Evolutionary conservation across 2,888 invertebrate species (phyloP).

Genomic region (Drosophila mettleri): DNA sequence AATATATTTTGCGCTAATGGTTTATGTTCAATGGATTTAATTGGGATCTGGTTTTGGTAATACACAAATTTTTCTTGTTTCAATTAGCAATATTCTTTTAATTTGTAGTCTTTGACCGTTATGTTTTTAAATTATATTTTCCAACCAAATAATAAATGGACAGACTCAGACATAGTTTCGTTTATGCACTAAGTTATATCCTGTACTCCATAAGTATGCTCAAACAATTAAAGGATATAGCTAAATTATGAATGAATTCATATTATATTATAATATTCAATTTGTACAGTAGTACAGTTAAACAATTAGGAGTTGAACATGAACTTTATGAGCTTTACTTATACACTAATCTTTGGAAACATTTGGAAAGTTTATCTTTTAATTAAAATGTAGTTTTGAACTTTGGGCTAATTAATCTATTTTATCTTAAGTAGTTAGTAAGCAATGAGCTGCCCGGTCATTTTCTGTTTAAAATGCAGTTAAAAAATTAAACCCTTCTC

Average conservation of each 20-base stretch:
- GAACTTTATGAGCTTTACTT: too few species aligned
- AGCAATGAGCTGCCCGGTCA: slow-evolving; percentile 61
- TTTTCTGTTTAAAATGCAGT: slow-evolving; percentile 50
- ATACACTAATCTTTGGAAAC: slow-evolving; percentile 25
- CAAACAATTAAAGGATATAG: too few species aligned
- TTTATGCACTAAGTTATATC: too few species aligned
- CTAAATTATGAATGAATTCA: too few species aligned
- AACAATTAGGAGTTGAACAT: slow-evolving; percentile 9
- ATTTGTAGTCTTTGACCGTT: too few species aligned
- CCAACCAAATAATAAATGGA: too few species aligned
- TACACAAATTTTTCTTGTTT: neutral
- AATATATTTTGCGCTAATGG: slow-evolving; percentile 28
- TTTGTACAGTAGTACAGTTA: too few species aligned
- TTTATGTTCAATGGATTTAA: slow-evolving; percentile 29
- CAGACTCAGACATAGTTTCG: too few species aligned
- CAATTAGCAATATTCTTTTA: too few species aligned
- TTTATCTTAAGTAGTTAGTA: slow-evolving; percentile 66
- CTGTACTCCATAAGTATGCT: too few species aligned
- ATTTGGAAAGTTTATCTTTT: slow-evolving; percentile 14
- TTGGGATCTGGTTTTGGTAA: neutral
- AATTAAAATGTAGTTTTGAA: slow-evolving; percentile 40
- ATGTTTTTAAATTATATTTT: too few species aligned
- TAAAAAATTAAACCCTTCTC: slow-evolving; percentile 40
- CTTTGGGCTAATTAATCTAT: slow-evolving; percentile 67
- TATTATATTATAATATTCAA: too few species aligned